Percentiles rank a stretch among this genome's conserved stretches.
Conservation (phyloP, 2,797 vertebrate genomes). For the Apodemus agrarius region DNA sequence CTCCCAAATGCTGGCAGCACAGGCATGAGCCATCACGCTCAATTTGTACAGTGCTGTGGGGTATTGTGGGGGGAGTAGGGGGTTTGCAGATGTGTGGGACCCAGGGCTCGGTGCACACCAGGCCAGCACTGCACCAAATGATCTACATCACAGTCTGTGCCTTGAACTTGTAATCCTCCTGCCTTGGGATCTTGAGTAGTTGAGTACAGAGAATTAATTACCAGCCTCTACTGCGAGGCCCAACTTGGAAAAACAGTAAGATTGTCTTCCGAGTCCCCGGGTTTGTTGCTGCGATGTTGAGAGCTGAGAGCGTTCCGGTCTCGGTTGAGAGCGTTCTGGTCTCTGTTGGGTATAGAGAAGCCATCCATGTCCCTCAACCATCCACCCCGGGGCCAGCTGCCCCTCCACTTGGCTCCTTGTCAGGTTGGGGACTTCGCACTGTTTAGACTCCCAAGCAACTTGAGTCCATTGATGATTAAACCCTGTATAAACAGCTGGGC, state of each 20-base stretch:
- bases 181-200: background rate
- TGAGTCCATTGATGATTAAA: conserved; percentile 84
- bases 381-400: background rate
- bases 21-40: background rate
- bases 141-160: too few relatives aligned
- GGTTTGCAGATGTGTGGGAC: background rate
- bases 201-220: background rate
- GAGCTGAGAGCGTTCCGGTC: background rate
- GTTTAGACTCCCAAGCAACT: conserved; percentile 67
- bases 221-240: background rate
- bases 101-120: background rate
- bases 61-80: background rate
- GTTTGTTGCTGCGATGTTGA: background rate
- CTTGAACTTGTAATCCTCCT: background rate
- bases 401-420: background rate
- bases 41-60: background rate
- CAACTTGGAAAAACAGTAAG: background rate
- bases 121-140: background rate
- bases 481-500: conserved; percentile 79
- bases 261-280: background rate
- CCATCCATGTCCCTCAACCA: too few relatives aligned
- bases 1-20: background rate
- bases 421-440: background rate
- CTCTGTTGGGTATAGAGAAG: background rate
- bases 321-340: too few relatives aligned